Percentiles rank a stretch among this genome's conserved stretches.
These are phyloP conservation scores for Phalacrocorax brasilianus DNA, from an alignment of 2,113 vertebrate species.

Conservation along the genomic window DNA sequence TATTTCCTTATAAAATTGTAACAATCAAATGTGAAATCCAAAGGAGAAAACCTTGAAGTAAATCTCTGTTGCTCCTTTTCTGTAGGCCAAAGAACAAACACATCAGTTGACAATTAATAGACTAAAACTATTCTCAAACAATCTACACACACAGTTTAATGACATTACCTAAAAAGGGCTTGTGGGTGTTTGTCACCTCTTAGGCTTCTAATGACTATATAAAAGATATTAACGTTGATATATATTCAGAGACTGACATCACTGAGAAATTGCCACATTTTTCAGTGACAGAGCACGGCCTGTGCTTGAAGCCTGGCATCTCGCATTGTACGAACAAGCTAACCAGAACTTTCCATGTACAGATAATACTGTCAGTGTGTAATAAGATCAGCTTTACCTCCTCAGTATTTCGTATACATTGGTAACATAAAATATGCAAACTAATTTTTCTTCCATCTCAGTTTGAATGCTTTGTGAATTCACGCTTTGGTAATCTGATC, in stretches of 20 bases:
- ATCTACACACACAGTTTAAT: not conserved
- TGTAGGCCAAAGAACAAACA: not conserved
- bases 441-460: not conserved
- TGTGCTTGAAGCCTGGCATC: not conserved
- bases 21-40: not conserved
- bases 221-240: not conserved
- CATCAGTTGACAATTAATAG: not conserved
- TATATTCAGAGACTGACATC: not conserved
- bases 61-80: not conserved
- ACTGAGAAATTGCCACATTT: not conserved
- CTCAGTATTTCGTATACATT: not conserved
- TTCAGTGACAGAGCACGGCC: not conserved
- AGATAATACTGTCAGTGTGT: not conserved
- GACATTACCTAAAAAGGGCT: not conserved
- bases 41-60: not conserved
- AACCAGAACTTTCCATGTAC: not conserved
- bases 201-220: not conserved
- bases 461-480: conserved; percentile 36
- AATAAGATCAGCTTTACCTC: not conserved
- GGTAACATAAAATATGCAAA: conserved; percentile 51
- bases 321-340: not conserved
- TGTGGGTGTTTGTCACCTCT: not conserved
- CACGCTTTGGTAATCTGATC: conserved; percentile 31
- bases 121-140: not conserved
- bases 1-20: not conserved